Evolutionary conservation across 2,113 vertebrate species (phyloP), one percentile per base, ranked within the genome.

Genomic region (Nothobranchius furzeri): DNA sequence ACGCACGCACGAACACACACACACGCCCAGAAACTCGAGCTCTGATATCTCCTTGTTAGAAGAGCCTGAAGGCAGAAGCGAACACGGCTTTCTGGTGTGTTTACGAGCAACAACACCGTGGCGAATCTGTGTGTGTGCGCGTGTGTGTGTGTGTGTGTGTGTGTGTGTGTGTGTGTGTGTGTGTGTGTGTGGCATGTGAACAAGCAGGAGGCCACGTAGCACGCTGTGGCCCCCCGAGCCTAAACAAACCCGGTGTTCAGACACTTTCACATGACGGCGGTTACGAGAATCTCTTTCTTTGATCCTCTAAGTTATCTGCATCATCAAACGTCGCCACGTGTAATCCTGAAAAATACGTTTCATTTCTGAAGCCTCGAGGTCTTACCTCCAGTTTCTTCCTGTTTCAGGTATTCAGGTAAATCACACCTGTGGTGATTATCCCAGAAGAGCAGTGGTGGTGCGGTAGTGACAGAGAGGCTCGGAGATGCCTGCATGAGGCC

Each of bases 321-420:
- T 30, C 30, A 30, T 30, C 4, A 6, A 40, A 40, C 7, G 37
- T 40, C 37, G 7, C 36, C 36, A 30, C 30, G 2, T 4, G 30
- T 3, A 30, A 30, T 30, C 2, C 30, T 30, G 30, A 30, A 1
- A 30, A 30, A 30, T 30, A 30, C 30, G 2, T 30, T 30, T 30
- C 3, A 30, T 30, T 4, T 30, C 20, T 40, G 42, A 15, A 37
- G 4, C 30, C 30, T 20, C 10, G 1, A 40, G 9, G 15, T n/a
- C 87, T 81, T 88, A 88, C 90, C 87, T 90, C 90, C 88, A 90
- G 89, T 20, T 52, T 70, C 81, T 77, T 37, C 46, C 68, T 56
- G 45, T 66, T 63, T 5, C 15, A 20, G 51, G n/a, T 69, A 46
- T 7, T 70, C 1, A 1, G 2, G 60, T 10, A 56, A 45, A 65